phyloP scores from a whole-genome alignment of 2,797 vertebrate species.

The Poliocrania exsul region DNA sequence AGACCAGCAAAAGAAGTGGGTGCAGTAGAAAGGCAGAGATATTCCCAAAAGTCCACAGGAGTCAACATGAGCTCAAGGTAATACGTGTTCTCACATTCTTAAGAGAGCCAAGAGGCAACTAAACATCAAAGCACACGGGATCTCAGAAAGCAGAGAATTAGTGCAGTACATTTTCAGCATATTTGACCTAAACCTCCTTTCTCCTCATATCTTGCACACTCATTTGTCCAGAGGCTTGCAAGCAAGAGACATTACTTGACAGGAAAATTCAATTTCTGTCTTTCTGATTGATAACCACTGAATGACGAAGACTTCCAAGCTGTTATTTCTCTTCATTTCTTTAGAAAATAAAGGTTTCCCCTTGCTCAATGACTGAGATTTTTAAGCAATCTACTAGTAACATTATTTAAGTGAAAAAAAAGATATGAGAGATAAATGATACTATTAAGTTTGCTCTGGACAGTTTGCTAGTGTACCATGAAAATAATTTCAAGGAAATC shows the following conservation, averaged over 20 bases:
- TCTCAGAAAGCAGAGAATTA: not conserved
- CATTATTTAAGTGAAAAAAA: not conserved
- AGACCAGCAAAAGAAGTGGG: not conserved
- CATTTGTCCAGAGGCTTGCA: not conserved
- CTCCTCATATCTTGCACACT: not conserved
- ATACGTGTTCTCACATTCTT: not conserved
- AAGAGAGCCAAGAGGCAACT: not conserved
- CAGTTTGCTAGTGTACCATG: not conserved
- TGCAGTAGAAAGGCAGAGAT: not conserved
- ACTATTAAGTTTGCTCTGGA: not conserved
- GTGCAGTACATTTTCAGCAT: not conserved
- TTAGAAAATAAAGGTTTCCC: not conserved
- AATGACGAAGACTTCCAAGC: not conserved
- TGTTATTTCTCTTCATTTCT: not conserved
- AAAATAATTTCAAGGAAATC: conserved; percentile 1
- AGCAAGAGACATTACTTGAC: not conserved
- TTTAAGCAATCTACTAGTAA: not conserved
- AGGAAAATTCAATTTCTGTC: not conserved
- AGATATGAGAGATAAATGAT: not conserved
- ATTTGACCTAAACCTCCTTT: not conserved
- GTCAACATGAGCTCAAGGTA: not conserved
- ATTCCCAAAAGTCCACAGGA: not conserved
- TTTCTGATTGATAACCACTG: not conserved
- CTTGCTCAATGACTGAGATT: not conserved
- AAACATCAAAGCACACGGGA: not conserved